phyloP scores from a whole-genome alignment of 1,140 invertebrate species.

The Marisa cornuarietis region DNA sequence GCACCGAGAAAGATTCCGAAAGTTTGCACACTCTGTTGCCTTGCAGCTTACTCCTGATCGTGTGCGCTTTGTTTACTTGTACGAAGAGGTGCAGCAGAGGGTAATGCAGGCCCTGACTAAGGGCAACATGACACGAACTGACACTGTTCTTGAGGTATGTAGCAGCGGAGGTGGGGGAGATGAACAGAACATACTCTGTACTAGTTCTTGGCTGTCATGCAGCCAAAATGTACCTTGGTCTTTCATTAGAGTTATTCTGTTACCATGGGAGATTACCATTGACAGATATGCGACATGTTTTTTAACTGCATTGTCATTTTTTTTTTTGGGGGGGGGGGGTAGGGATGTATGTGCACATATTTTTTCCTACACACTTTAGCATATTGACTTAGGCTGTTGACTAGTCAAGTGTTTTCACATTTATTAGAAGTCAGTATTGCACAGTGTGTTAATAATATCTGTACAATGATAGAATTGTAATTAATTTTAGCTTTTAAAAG shows the following conservation, averaged over 20 bases:
- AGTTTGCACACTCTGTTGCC: conserved; percentile 63
- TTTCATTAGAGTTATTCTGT: neutral
- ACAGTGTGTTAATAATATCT: too few species aligned
- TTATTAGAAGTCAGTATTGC: too few species aligned
- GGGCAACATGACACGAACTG: conserved; percentile 37
- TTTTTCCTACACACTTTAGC: too few species aligned
- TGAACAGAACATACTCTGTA: neutral
- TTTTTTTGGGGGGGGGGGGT: too few species aligned
- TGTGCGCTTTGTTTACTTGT: conserved; percentile 87
- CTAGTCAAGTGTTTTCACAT: too few species aligned
- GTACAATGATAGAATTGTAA: too few species aligned
- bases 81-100: conserved; percentile 81
- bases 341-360: too few species aligned
- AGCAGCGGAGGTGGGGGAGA: too few species aligned
- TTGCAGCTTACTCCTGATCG: conserved; percentile 67
- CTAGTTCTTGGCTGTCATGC: neutral
- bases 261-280: neutral
- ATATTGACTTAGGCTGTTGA: too few species aligned
- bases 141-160: conserved; percentile 28
- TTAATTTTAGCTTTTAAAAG: too few species aligned
- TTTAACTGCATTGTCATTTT: too few species aligned
- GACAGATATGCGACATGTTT: too few species aligned
- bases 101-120: conserved; percentile 78
- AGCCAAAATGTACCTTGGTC: conserved; percentile 15
- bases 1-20: conserved; percentile 64